Percentiles rank a stretch among this genome's conserved stretches.
Conservation (phyloP, 2,888 invertebrate species). For the Blastobasis lacticolella region DNA sequence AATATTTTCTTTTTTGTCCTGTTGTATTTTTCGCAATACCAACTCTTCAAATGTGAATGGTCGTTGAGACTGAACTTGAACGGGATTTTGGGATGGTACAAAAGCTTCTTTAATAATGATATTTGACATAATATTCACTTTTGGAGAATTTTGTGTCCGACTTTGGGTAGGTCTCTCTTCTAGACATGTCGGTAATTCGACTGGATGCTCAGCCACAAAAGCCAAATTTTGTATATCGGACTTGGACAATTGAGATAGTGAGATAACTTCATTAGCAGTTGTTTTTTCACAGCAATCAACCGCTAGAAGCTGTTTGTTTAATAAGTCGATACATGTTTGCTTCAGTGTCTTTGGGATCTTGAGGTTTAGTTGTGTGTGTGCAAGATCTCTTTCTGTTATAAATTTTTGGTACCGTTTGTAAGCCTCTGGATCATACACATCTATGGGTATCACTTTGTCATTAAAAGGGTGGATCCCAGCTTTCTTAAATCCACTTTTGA, state of each 20-base stretch:
- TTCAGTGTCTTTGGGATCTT: background rate
- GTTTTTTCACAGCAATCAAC: background rate
- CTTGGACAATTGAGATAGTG: too few species aligned
- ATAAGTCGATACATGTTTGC: background rate
- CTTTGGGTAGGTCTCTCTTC: background rate
- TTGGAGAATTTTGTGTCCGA: background rate
- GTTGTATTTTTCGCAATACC: too few species aligned
- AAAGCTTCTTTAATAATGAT: background rate
- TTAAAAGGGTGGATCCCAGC: constrained; percentile 10
- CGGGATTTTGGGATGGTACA: constrained; percentile 6
- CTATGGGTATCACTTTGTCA: constrained; percentile 2
- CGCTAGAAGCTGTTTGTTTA: background rate
- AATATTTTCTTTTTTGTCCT: background rate
- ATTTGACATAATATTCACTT: background rate
- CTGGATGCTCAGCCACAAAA: too few species aligned
- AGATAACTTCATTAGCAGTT: too few species aligned
- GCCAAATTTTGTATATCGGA: too few species aligned
- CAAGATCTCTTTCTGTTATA: background rate
- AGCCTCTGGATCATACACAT: constrained; percentile 9
- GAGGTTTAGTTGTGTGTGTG: too few species aligned
- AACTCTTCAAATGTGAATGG: too few species aligned
- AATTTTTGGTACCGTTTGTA: constrained; percentile 3
- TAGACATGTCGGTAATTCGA: too few species aligned
- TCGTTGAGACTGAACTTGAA: background rate
- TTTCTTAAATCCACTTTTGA: constrained; percentile 13